A percentile compares a stretch with the other conserved stretches of the same genome.
These are phyloP conservation scores for Anomalospiza imberbis DNA, from an alignment of 2,797 vertebrate species.

Conservation along the genomic window DNA sequence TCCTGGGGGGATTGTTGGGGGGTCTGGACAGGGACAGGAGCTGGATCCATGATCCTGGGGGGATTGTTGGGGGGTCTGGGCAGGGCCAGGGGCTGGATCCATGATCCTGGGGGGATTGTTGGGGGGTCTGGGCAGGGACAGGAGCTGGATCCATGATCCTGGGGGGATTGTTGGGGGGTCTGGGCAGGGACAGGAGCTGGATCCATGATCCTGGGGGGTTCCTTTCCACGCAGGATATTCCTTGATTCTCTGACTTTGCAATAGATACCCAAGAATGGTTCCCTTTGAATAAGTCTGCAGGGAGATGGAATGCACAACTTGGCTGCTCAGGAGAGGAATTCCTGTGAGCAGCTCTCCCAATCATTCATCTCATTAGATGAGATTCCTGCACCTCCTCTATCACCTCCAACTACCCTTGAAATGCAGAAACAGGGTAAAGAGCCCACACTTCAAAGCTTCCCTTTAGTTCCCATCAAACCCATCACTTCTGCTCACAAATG, in stretches of 20 bases:
- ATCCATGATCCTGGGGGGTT: rapidly evolving
- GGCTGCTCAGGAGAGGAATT: background rate
- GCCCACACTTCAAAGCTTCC: rapidly evolving
- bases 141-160: too few species aligned
- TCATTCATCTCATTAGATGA: background rate
- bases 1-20: background rate
- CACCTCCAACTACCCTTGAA: background rate
- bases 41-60: rapidly evolving
- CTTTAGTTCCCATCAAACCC: background rate
- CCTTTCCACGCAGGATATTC: background rate
- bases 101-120: background rate
- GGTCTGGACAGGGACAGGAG: background rate
- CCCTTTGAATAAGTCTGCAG: background rate
- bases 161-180: too few species aligned
- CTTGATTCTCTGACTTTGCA: background rate
- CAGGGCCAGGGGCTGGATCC: too few species aligned
- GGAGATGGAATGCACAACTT: background rate
- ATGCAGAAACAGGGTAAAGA: background rate
- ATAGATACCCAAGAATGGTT: background rate
- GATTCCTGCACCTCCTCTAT: background rate
- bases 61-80: too few species aligned
- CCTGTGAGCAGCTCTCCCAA: background rate
- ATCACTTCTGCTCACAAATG: background rate
- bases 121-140: background rate
- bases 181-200: background rate